Conservation (phyloP, 2,888 invertebrate species). For the Keiferia lycopersicella region DNA sequence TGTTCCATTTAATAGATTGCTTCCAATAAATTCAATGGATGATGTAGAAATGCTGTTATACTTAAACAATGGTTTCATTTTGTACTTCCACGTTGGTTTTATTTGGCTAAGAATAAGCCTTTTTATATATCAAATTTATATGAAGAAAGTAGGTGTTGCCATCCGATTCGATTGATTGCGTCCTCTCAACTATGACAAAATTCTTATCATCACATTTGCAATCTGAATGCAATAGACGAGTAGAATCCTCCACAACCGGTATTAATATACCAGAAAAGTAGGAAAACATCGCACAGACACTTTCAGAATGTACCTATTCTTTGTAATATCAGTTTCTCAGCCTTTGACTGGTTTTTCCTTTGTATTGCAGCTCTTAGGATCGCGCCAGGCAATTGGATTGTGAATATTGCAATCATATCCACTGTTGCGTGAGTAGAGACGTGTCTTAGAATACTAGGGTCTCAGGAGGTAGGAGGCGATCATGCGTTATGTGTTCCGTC, state of each 20-base stretch:
- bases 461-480: neutral
- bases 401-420: conserved; percentile 2
- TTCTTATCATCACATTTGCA: too few species aligned
- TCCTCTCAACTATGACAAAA: too few species aligned
- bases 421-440: neutral
- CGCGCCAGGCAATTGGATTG: neutral
- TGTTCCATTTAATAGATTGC: conserved; percentile 8
- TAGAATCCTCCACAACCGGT: neutral
- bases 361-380: conserved; percentile 13
- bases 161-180: too few species aligned
- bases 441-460: neutral
- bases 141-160: too few species aligned
- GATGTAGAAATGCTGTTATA: neutral
- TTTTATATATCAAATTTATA: too few species aligned
- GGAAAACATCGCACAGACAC: conserved; percentile 5
- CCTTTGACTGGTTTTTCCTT: conserved; percentile 22
- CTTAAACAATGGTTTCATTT: neutral
- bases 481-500: neutral
- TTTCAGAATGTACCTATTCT: neutral
- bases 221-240: too few species aligned
- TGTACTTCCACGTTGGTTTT: too few species aligned
- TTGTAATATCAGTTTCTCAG: conserved; percentile 12
- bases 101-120: too few species aligned
- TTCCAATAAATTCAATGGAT: neutral
- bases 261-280: conserved; percentile 2